Evolutionary conservation across 1,140 invertebrate species (phyloP), one percentile per base, ranked within the genome.

Genomic region (Heliconius himera): DNA sequence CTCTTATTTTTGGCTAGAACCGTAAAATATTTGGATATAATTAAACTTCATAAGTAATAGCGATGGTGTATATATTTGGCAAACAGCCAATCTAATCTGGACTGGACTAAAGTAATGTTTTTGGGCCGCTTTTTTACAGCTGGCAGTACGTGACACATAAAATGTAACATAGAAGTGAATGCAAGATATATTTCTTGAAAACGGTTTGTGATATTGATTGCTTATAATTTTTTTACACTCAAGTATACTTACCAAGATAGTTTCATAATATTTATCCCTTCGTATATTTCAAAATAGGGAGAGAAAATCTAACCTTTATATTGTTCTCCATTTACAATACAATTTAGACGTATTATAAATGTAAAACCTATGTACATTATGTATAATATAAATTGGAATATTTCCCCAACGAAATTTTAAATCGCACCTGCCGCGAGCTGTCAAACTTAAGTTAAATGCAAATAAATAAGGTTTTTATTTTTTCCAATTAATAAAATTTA

Each of bases 11-110:
- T 66, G 60, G 60, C 60, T 66, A 66, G 22, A 66, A 66, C 11
- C 60, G 26, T 16, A 29, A 66, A 66, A 66, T 66, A 66, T 66
- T 66, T 29, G 60, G 9, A 66, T 66, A 29, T 66, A 66, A 66
- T 66, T 66, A 29, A 66, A 26, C 22, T 66, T 66, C 60, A 29
- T 66, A 60, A 60, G 11, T 16, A 66, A 66, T 66, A 22, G 22
- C 18, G 13, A 66, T 66, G 60, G 60, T 74, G 9, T 8, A 33
- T 49, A 73, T 18, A 56, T 74, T 11, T 74, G 73, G 73, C 29
- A 74, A 29, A 26, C 46, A 41, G 26, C 73, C 73, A 74, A 74
- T 56, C 26, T 74, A 56, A 74, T 74, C 73, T 33, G 49, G 29
- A 29, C 49, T 49, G 46, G 73, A 74, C 46, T 74, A 26, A 66